Evolutionary conservation across 2,888 invertebrate species (phyloP), one percentile per base, ranked within the genome.

Genomic region (Tenthredo mesomela): DNA sequence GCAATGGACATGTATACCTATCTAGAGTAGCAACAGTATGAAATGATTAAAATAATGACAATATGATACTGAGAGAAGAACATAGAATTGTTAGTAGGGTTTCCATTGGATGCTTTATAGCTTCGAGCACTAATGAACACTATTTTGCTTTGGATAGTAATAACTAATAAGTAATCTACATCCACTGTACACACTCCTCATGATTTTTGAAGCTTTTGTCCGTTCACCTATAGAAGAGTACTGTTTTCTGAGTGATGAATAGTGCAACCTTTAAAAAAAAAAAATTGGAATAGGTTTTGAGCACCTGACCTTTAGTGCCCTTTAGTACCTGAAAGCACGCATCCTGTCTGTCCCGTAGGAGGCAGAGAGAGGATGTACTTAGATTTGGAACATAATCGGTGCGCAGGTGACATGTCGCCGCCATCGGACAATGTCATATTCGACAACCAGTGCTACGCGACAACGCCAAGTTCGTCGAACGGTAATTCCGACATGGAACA

Each of bases 371-470:
- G 92, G 92, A 92, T 91, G 86, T 98, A 97, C 93, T 94, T 97
- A 90, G 97, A 97, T 94, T 94, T 98, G 92, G 97, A 97, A 90
- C 92, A 91, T 91, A 92, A 92, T 92, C 92, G 92, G 89, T 92
- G 92, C 91, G 91, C 94, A 89, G 95, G 95, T 89, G 95, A 95
- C 89, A 94, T 95, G 88, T 98, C 98, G 0, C 98, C 98, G 84
- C 98, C 98, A 4, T 98, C 98, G 82, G 98, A 98, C 94, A 97
- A 98, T 94, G 97, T 97, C 87, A 97, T 98, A 94, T 98, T 98
- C 93, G 98, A 98, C 95, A 98, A 98, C 94, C 98, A 98, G 93
- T 98, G 98, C 94, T 98, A 98, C 94, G 98, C 98, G 50, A 98
- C 98, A 70, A 98, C 98, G 61, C 98, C 98, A 21, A 98, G 98